Evolutionary conservation across 1,140 invertebrate species (phyloP).

Genomic region (Myzus persicae): DNA sequence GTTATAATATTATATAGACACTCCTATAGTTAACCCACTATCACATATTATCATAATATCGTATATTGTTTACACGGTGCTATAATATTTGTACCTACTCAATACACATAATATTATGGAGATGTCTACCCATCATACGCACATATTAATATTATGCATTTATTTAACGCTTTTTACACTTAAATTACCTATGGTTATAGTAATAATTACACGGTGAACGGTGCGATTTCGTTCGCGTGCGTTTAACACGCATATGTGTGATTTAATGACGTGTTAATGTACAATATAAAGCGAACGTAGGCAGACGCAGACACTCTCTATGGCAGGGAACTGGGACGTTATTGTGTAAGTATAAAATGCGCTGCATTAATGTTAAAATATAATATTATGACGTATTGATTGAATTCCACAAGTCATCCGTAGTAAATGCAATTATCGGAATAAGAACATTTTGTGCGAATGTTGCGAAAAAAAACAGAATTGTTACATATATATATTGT

Average conservation of each 20-base stretch:
- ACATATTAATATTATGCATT: neutral
- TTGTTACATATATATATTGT: neutral
- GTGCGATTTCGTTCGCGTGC: neutral
- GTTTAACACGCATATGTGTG: neutral
- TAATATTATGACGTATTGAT: neutral
- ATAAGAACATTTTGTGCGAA: neutral
- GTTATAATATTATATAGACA: neutral
- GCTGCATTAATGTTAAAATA: neutral
- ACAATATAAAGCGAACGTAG: neutral
- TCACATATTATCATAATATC: no score
- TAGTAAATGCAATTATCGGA: neutral
- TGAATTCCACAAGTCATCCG: neutral
- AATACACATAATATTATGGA: no score
- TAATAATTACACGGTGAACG: neutral
- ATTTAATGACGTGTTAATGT: constrained; percentile 4
- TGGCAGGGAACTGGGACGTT: neutral
- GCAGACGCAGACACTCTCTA: neutral
- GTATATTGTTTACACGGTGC: no score
- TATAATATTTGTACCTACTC: no score
- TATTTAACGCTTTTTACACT: constrained; percentile 4
- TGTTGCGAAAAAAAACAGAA: neutral
- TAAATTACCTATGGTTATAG: neutral
- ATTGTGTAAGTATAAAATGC: neutral
- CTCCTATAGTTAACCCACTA: neutral
- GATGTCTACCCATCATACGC: neutral